These are phyloP conservation scores for Chrysolina oricalcia DNA, from an alignment of 2,888 invertebrate species.

Conservation along the genomic window DNA sequence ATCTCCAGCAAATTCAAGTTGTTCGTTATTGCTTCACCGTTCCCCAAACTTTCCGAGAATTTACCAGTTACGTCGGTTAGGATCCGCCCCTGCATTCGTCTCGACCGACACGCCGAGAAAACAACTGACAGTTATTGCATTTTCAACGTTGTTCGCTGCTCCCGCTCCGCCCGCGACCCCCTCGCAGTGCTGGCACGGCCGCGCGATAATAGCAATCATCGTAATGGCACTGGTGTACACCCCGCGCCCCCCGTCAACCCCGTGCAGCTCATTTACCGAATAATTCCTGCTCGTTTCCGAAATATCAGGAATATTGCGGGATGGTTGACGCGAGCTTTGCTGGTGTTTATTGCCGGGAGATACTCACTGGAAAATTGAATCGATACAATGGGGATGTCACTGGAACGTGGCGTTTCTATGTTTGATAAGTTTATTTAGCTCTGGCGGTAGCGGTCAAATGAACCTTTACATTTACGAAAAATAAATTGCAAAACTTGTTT, in stretches of 20 bases:
- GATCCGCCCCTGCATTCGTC: conserved; percentile 50
- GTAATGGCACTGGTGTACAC: conserved; percentile 60
- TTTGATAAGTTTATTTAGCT: too few species aligned
- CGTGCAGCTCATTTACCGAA: conserved; percentile 50
- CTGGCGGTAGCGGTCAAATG: too few species aligned
- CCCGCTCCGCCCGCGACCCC: conserved; percentile 44
- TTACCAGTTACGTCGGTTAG: conserved; percentile 30
- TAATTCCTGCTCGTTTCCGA: conserved; percentile 52
- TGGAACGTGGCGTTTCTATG: neutral
- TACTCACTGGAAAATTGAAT: neutral
- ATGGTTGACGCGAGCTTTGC: conserved; percentile 34
- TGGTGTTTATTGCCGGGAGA: conserved; percentile 36
- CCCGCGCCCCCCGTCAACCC: conserved; percentile 34
- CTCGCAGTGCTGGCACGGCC: conserved; percentile 50
- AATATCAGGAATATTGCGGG: conserved; percentile 48
- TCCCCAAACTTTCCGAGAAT: conserved; percentile 8
- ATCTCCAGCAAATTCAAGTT: too few species aligned
- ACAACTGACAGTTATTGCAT: conserved; percentile 72
- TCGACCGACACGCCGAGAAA: conserved; percentile 60
- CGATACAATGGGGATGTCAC: conserved; percentile 8
- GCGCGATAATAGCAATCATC: conserved; percentile 63
- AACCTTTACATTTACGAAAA: too few species aligned
- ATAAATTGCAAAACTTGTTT: too few species aligned
- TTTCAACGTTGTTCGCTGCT: conserved; percentile 62
- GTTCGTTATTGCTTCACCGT: too few species aligned